These are phyloP conservation scores for Athene cunicularia DNA, from an alignment of 2,113 vertebrate species.

Conservation along the genomic window DNA sequence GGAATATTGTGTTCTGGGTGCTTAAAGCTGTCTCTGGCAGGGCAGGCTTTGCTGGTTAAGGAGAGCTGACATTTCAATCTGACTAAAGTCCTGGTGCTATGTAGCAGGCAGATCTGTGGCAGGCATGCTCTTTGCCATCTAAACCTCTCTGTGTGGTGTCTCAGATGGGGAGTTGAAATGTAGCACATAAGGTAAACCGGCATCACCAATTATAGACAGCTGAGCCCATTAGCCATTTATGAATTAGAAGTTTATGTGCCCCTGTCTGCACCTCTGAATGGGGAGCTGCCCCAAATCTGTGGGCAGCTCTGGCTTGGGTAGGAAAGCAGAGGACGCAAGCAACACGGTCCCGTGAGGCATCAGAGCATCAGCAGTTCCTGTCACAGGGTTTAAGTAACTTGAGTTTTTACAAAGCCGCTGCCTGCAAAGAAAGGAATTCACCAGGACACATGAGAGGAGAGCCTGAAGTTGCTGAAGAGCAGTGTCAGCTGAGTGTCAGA, in stretches of 20 bases:
- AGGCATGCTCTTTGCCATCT: accelerated
- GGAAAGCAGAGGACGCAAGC: background rate
- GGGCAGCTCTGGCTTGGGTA: background rate
- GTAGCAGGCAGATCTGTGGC: background rate
- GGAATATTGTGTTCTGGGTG: background rate
- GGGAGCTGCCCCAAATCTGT: background rate
- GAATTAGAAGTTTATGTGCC: background rate
- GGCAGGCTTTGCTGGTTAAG: background rate
- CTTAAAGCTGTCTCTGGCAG: background rate
- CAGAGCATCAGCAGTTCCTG: background rate
- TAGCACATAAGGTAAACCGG: background rate
- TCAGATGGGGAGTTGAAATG: background rate
- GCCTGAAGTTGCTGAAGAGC: background rate
- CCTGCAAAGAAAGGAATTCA: background rate
- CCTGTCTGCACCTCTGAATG: background rate
- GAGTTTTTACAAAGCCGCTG: background rate
- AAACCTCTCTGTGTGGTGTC: background rate
- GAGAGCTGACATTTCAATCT: background rate
- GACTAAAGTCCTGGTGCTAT: accelerated
- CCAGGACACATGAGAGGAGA: background rate
- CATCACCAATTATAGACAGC: background rate
- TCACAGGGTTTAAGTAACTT: background rate
- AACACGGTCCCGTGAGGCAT: background rate
- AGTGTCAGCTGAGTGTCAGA: background rate
- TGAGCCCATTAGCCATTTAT: background rate